These are phyloP conservation scores for Varanus salvator DNA, from an alignment of 2,113 vertebrate species.

Conservation along the genomic window DNA sequence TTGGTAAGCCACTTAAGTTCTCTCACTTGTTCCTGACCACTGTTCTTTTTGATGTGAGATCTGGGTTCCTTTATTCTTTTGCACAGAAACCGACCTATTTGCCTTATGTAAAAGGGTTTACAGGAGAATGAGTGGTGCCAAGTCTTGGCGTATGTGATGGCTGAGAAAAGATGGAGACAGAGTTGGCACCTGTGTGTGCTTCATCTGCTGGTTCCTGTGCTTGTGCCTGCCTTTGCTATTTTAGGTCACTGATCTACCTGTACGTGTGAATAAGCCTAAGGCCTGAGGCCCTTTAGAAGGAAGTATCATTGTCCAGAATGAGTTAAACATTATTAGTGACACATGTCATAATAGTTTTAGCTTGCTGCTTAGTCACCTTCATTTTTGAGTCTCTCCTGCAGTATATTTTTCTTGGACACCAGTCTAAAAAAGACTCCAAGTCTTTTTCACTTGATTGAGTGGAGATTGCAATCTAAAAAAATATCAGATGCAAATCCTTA, in stretches of 20 bases:
- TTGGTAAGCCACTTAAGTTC: neutral
- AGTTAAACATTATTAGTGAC: neutral
- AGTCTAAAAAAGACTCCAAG: too few relatives aligned
- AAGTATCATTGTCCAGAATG: neutral
- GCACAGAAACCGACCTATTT: neutral
- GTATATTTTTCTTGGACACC: neutral
- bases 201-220: neutral
- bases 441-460: neutral
- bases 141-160: neutral
- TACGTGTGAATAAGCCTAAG: neutral
- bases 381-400: neutral
- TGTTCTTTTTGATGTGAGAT: neutral
- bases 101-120: neutral
- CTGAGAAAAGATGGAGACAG: too few relatives aligned
- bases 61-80: neutral
- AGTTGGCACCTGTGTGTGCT: neutral
- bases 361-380: neutral
- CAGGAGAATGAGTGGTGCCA: neutral
- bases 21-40: neutral
- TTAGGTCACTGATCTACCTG: neutral
- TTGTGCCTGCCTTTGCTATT: neutral
- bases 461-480: neutral
- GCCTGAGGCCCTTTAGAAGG: neutral
- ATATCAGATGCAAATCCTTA: neutral
- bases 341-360: too few relatives aligned